These are phyloP conservation scores for Pogonognathellus flavescens DNA, from an alignment of 1,140 invertebrate genomes.

Conservation along the genomic window DNA sequence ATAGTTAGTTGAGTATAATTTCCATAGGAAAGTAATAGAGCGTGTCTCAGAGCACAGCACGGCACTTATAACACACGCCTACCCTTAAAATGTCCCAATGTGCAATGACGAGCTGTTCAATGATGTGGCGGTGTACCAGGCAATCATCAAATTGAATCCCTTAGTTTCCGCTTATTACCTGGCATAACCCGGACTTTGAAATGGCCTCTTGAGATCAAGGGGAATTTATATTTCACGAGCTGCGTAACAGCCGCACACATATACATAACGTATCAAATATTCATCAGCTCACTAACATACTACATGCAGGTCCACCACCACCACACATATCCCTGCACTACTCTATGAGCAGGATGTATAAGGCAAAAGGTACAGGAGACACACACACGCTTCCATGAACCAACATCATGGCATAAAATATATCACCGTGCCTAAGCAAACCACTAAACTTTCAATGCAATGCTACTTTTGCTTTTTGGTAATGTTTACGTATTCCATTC, in stretches of 20 bases:
- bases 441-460: slow-evolving; percentile 28
- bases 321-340: background rate
- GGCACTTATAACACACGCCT: background rate
- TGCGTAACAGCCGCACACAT: slow-evolving; percentile 34
- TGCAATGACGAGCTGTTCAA: slow-evolving; percentile 2
- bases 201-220: slow-evolving; percentile 26
- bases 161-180: slow-evolving; percentile 50
- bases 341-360: background rate
- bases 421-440: slow-evolving; percentile 2
- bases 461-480: background rate
- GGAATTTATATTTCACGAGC: slow-evolving; percentile 47
- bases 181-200: slow-evolving; percentile 38
- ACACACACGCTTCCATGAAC: background rate
- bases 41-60: background rate
- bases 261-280: slow-evolving; percentile 49
- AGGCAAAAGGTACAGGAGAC: background rate
- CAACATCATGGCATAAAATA: slow-evolving; percentile 12
- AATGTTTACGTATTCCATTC: background rate
- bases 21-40: too few species aligned
- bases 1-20: too few species aligned
- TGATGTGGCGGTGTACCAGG: background rate
- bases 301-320: background rate
- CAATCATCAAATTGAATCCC: slow-evolving; percentile 50
- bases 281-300: slow-evolving; percentile 32
- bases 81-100: slow-evolving; percentile 23